Evolutionary conservation across 2,888 invertebrate species (phyloP), one percentile per base, ranked within the genome.

Genomic region (Agrochola circellaris): DNA sequence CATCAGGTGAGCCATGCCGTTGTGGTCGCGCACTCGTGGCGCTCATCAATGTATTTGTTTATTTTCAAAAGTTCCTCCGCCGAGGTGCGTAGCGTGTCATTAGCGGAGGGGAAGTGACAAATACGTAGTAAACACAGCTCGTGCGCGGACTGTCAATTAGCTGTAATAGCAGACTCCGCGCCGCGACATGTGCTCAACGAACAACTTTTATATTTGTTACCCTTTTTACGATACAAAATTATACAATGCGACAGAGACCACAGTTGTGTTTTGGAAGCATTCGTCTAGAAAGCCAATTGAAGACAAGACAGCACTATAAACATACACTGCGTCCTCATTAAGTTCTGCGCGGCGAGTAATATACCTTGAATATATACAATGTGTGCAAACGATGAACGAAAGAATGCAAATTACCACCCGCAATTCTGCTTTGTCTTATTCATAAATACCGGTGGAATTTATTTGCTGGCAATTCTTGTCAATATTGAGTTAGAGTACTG

Each of bases 61-160:
- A 93, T 93, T 93, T 93, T 93, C 83, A 91, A 94, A 92, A 93
- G 91, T 89, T 90, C 90, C 88, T 88, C 75, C 79, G 85, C 86
- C 90, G 90, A 87, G 90, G 87, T 88, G 89, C 86, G 91, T 91
- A 93, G 91, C 92, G 85, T 95, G 91, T 95, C 92, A 96, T 96
- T 96, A 95, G 88, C 78, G 85, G 90, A 91, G 93, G 94, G 93
- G 92, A 94, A 94, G 95, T 95, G 96, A 96, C 95, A 95, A 96
- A 96, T 94, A 93, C 92, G 92, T 90, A 91, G 93, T 93, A 93
- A 94, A 95, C 91, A 92, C 90, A 91, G 87, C 90, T 91, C 93
- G 93, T 93, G 93, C 91, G 93, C 90, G 90, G 93, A 92, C 93
- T 95, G 95, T 94, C 95, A 95, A 96, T 96, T 96, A 96, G 91